Percentiles rank a stretch among this genome's conserved stretches.
Evolutionary conservation across 2,113 vertebrate genomes (phyloP).

Genomic region (Entelurus aequoreus): DNA sequence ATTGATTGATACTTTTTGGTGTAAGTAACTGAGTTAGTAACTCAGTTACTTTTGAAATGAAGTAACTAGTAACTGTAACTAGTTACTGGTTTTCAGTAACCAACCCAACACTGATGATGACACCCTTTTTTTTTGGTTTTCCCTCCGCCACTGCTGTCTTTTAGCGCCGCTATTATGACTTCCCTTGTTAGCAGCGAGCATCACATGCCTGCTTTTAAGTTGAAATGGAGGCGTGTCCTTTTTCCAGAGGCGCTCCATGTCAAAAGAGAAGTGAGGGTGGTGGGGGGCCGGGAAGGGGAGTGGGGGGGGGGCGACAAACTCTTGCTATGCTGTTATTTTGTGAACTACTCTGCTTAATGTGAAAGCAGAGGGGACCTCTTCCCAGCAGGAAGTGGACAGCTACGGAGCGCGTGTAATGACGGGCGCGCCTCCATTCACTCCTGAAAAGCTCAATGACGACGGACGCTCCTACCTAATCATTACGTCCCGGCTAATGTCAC

Average conservation of each 20-base stretch:
- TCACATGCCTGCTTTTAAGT: conserved; percentile 63
- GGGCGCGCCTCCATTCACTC: conserved; percentile 79
- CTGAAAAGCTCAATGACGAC: conserved; percentile 74
- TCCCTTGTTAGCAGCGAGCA: conserved; percentile 36
- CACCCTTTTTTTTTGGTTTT: conserved; percentile 12
- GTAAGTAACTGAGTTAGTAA: too few relatives aligned
- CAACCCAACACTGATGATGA: too few relatives aligned
- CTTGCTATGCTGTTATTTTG: conserved; percentile 69
- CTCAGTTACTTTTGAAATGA: too few relatives aligned
- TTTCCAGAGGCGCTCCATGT: conserved; percentile 41
- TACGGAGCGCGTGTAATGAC: conserved; percentile 66
- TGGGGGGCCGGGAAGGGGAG: not conserved
- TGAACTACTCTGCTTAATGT: conserved; percentile 66
- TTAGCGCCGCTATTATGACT: conserved; percentile 50
- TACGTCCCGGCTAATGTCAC: conserved; percentile 86
- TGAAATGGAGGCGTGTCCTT: conserved; percentile 62
- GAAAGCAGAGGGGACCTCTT: conserved; percentile 69
- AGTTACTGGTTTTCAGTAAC: too few relatives aligned
- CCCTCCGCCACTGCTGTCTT: conserved; percentile 30
- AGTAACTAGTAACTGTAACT: too few relatives aligned
- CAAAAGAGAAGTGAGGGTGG: conserved; percentile 36
- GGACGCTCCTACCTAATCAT: conserved; percentile 80
- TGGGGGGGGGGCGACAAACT: conserved; percentile 31
- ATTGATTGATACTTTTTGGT: too few relatives aligned
- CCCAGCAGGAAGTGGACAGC: conserved; percentile 70